phyloP scores from a whole-genome alignment of 92 coral and sea anemone species.

The Zoanthus sociatus region DNA sequence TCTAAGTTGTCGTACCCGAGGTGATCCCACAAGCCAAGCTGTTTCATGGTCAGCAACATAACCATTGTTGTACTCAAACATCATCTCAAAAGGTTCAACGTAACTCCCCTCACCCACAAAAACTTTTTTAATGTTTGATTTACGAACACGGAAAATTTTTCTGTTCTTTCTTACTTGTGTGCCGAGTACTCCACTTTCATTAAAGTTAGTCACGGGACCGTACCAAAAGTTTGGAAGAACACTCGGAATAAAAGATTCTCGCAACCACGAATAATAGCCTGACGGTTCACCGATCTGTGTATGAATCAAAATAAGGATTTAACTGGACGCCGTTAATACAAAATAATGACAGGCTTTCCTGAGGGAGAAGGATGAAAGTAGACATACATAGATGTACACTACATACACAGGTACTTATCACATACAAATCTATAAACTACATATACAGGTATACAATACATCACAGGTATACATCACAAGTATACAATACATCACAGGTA shows the following conservation, averaged over 20 bases:
- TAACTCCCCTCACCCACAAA: constrained; percentile 46
- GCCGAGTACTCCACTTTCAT: constrained; percentile 42
- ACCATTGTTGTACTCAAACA: constrained; percentile 60
- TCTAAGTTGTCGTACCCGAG: constrained; percentile 90
- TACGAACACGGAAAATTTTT: constrained; percentile 58
- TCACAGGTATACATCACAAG: too few relatives aligned
- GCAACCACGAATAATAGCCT: constrained; percentile 82
- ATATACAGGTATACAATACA: not conserved
- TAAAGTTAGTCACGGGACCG: constrained; percentile 79
- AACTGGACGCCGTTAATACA: not conserved
- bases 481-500: too few relatives aligned
- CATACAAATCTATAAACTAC: too few relatives aligned
- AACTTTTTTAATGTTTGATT: constrained; percentile 39
- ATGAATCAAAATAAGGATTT: not conserved
- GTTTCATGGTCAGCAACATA: constrained; percentile 94
- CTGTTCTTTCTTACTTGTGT: constrained; percentile 52
- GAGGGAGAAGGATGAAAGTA: too few relatives aligned
- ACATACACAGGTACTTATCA: not conserved
- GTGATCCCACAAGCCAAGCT: constrained; percentile 86
- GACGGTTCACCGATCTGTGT: constrained; percentile 63
- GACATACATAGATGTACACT: too few relatives aligned
- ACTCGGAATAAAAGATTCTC: constrained; percentile 69
- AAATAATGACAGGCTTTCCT: too few relatives aligned
- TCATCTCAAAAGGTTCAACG: constrained; percentile 47
- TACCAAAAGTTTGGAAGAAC: constrained; percentile 91